phyloP scores from a whole-genome alignment of 2,113 vertebrate species.

The Globicephala melas region DNA sequence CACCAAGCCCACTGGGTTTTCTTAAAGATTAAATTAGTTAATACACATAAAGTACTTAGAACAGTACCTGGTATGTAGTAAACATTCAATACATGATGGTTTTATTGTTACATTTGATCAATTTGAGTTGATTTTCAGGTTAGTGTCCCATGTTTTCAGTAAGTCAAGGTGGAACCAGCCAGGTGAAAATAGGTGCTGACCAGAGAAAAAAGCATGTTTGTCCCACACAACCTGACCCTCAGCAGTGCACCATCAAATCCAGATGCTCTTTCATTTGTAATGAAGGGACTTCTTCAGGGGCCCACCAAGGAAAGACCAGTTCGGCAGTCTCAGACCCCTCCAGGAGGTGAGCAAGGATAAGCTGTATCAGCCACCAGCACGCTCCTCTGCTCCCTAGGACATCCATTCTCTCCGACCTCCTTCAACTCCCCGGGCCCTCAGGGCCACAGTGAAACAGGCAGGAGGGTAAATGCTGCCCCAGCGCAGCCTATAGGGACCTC shows the following conservation, averaged over 20 bases:
- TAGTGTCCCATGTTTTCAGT: not conserved
- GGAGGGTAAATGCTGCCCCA: not conserved
- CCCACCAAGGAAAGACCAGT: not conserved
- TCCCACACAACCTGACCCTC: not conserved
- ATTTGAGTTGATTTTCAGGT: not conserved
- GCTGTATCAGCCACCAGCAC: not conserved
- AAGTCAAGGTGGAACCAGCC: not conserved
- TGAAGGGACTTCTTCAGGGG: not conserved
- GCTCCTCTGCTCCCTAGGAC: not conserved
- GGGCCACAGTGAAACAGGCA: not conserved
- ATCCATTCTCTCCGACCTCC: not conserved
- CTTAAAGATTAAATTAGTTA: not conserved
- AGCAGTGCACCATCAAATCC: not conserved
- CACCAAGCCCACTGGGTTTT: not conserved
- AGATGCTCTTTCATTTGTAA: not conserved
- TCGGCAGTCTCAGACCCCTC: not conserved
- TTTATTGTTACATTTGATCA: not conserved
- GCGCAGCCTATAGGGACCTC: not conserved
- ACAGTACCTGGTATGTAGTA: not conserved
- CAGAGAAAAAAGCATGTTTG: not conserved
- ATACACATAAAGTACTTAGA: not conserved
- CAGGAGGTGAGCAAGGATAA: not conserved
- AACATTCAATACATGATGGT: not conserved
- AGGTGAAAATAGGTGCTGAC: not conserved
- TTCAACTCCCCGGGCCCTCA: not conserved